Percentiles rank a stretch among this genome's conserved stretches.
Conservation (phyloP, 2,888 invertebrate species). For the Arctia plantaginis region DNA sequence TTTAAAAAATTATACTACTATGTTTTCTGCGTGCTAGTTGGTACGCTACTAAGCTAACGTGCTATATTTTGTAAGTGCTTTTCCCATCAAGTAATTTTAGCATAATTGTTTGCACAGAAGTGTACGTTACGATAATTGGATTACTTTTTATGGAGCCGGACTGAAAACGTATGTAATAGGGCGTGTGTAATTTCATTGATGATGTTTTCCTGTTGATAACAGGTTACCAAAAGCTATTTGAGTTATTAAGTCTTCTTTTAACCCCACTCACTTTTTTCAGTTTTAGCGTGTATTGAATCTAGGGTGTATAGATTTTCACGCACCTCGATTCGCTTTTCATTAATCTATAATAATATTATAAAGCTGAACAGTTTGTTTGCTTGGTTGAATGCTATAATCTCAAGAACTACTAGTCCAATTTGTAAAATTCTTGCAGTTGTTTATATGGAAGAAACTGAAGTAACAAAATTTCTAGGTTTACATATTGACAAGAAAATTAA, state of each 20-base stretch:
- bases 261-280: not conserved
- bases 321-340: too few species aligned
- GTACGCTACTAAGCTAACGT: not conserved
- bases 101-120: not conserved
- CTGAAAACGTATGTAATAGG: not conserved
- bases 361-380: too few species aligned
- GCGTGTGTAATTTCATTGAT: not conserved
- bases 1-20: not conserved
- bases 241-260: not conserved
- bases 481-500: too few species aligned
- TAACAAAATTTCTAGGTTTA: too few species aligned
- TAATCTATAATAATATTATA: too few species aligned
- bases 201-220: not conserved
- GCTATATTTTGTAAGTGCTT: not conserved
- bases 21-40: not conserved
- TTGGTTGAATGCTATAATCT: too few species aligned
- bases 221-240: not conserved
- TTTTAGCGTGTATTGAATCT: not conserved
- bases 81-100: not conserved
- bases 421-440: too few species aligned
- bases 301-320: not conserved
- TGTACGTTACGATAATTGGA: conserved; percentile 2
- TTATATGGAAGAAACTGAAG: too few species aligned
- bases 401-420: too few species aligned
- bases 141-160: not conserved